These are phyloP conservation scores for Sialia sialis DNA, from an alignment of 2,113 vertebrate species.

Conservation along the genomic window DNA sequence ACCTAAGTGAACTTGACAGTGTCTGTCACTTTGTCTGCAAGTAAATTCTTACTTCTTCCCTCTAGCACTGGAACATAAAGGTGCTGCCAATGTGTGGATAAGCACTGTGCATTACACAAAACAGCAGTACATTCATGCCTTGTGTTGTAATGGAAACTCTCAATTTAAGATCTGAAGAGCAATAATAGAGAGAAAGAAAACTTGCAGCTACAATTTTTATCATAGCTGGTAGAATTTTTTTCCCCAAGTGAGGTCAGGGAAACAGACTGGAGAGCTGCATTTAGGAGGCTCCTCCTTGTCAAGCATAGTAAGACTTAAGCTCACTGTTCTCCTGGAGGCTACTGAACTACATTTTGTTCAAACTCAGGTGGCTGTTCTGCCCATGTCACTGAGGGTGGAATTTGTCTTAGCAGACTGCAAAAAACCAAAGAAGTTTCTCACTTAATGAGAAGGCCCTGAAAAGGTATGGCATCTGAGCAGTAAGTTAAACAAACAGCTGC, in stretches of 20 bases:
- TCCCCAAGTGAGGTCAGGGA: neutral
- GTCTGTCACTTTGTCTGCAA: neutral
- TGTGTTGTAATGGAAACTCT: constrained; percentile 5
- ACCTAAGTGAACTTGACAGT: neutral
- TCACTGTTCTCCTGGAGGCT: neutral
- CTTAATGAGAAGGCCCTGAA: neutral
- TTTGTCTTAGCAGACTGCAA: neutral
- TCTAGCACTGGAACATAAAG: neutral
- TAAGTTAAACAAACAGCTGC: neutral
- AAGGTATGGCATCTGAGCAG: neutral
- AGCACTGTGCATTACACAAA: neutral
- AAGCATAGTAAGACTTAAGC: neutral
- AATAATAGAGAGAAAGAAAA: neutral
- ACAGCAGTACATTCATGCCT: neutral
- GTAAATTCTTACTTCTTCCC: neutral
- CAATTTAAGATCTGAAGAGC: neutral
- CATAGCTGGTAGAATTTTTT: neutral
- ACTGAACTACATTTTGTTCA: neutral
- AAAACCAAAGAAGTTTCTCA: neutral
- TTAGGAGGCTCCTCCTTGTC: neutral
- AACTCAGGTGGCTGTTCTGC: neutral
- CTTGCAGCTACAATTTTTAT: neutral
- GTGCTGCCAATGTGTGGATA: neutral
- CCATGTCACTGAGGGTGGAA: neutral
- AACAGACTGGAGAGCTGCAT: neutral